phyloP scores from a whole-genome alignment of 2,113 vertebrate species.

The Hydropotes inermis region DNA sequence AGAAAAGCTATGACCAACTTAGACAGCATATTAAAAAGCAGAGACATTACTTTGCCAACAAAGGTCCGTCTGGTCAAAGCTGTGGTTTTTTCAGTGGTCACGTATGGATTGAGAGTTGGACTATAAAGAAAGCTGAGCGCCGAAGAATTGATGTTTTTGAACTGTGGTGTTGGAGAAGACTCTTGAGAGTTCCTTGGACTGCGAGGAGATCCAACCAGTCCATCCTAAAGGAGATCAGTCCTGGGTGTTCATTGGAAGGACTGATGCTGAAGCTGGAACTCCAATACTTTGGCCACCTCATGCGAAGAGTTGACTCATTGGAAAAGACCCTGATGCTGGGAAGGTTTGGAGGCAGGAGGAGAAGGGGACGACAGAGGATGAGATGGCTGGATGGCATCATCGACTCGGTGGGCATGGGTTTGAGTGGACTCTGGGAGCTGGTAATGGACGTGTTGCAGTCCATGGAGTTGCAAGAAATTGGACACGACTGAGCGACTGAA shows the following conservation, averaged over 20 bases:
- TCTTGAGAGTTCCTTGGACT: neutral
- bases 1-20: neutral
- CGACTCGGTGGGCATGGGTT: neutral
- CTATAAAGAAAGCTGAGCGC: neutral
- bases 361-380: neutral
- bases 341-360: neutral
- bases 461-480: neutral
- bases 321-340: neutral
- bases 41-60: neutral
- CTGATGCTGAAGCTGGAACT: neutral
- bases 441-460: neutral
- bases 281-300: neutral
- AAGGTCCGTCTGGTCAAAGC: neutral
- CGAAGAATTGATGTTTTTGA: neutral
- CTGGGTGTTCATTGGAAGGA: neutral
- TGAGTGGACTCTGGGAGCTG: neutral
- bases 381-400: neutral
- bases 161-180: neutral
- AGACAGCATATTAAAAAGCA: neutral
- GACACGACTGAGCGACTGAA: rapidly evolving
- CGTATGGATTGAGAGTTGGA: neutral
- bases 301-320: rapidly evolving
- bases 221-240: neutral
- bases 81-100: neutral
- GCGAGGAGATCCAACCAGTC: neutral